A percentile compares a stretch with the other conserved stretches of the same genome.
Conservation (phyloP, 1,140 invertebrate genomes). For the Drosophila leontia region DNA sequence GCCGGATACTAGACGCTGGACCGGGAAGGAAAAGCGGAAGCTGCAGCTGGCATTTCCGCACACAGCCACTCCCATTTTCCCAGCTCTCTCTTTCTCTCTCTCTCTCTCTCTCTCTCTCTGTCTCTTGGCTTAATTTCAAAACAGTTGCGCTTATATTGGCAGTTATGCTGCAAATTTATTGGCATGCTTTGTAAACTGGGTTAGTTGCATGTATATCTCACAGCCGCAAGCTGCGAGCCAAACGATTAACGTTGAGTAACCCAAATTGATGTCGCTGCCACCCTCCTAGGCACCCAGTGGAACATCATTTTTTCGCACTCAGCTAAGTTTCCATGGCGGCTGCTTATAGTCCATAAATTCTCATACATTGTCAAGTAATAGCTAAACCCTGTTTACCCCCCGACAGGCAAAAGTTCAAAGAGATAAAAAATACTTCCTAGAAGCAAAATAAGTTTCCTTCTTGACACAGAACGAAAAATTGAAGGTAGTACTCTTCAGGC, state of each 20-base stretch:
- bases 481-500: no score
- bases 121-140: constrained; percentile 60
- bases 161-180: constrained; percentile 59
- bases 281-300: background rate
- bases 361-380: constrained; percentile 46
- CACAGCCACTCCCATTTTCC: background rate
- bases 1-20: constrained; percentile 1
- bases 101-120: background rate
- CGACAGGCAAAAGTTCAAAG: constrained; percentile 17
- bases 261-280: constrained; percentile 44
- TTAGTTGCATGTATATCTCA: constrained; percentile 47
- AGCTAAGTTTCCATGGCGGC: constrained; percentile 33
- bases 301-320: constrained; percentile 50
- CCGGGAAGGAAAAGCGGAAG: constrained; percentile 20
- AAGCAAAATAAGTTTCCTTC: background rate
- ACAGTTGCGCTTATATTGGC: constrained; percentile 62
- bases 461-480: background rate
- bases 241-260: constrained; percentile 56
- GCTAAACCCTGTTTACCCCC: constrained; percentile 44
- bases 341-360: constrained; percentile 49
- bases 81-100: background rate
- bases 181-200: constrained; percentile 56
- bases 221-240: constrained; percentile 50
- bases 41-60: constrained; percentile 50
- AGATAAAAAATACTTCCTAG: constrained; percentile 16